phyloP scores from a whole-genome alignment of 64 coral and sea anemone genomes.

The Platygyra sinensis region DNA sequence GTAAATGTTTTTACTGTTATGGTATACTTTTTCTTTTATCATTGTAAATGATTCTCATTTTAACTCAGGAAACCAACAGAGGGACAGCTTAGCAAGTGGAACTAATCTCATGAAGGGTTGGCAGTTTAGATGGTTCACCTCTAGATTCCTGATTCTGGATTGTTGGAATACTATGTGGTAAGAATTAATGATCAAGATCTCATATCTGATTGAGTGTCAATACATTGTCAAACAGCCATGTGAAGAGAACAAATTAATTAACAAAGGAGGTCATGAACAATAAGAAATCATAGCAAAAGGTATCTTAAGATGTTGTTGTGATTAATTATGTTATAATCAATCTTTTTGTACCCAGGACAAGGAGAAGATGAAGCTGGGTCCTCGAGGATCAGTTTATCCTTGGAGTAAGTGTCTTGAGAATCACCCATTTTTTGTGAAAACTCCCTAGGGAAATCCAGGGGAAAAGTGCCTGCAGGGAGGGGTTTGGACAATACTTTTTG shows the following conservation, averaged over 20 bases:
- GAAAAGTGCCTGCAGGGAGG: no score
- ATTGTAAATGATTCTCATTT: no score
- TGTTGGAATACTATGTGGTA: conserved; percentile 99
- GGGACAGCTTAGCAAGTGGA: conserved; percentile 97
- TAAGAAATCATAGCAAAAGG: not conserved
- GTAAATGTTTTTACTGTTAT: no score
- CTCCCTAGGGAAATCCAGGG: no score
- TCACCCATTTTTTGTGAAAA: no score
- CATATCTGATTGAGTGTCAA: not conserved
- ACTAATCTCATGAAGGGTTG: conserved; percentile 97
- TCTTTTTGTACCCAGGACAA: conserved; percentile 68
- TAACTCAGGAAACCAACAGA: conserved; percentile 79
- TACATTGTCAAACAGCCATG: no score
- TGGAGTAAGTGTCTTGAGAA: conserved; percentile 86
- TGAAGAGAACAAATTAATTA: no score
- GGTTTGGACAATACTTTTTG: no score
- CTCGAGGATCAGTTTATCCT: conserved; percentile 94
- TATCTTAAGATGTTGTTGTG: not conserved
- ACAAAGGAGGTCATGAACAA: no score
- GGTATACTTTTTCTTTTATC: no score
- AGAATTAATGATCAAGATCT: not conserved
- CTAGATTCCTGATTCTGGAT: conserved; percentile 88
- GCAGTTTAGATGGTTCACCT: conserved; percentile 98
- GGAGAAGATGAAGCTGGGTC: conserved; percentile 86
- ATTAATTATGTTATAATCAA: not conserved